A percentile compares a stretch with the other conserved stretches of the same genome.
Conservation (phyloP, 2,888 invertebrate genomes). For the Ochlodes sylvanus region DNA sequence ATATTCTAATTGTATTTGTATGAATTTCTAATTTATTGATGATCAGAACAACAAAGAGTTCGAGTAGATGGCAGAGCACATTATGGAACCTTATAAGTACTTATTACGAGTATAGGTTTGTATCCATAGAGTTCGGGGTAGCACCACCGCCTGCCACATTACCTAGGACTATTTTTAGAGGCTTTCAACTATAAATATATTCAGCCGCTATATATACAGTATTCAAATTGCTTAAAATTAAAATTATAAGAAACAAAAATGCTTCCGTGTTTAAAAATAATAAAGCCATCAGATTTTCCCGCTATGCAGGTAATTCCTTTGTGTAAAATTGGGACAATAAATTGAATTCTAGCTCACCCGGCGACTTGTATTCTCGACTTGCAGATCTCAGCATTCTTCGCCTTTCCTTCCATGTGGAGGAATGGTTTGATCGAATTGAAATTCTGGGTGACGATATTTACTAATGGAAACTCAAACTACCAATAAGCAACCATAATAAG, state of each 20-base stretch:
- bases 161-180: too few relatives aligned
- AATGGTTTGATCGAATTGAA: conserved; percentile 72
- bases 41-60: too few relatives aligned
- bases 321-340: conserved; percentile 69
- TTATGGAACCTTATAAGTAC: too few relatives aligned
- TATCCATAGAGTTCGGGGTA: too few relatives aligned
- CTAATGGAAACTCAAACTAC: conserved; percentile 40
- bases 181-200: too few relatives aligned
- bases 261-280: conserved; percentile 11
- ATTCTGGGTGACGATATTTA: conserved; percentile 63
- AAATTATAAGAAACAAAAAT: neutral
- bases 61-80: too few relatives aligned
- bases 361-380: conserved; percentile 56
- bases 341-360: conserved; percentile 63
- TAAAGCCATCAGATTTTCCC: conserved; percentile 12
- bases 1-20: too few relatives aligned
- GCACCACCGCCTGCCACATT: too few relatives aligned
- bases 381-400: conserved; percentile 70
- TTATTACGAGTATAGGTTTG: too few relatives aligned
- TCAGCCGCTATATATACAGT: too few relatives aligned
- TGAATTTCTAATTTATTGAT: too few relatives aligned
- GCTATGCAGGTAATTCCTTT: conserved; percentile 43
- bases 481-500: too few relatives aligned
- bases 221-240: neutral
- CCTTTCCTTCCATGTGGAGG: conserved; percentile 61